These are phyloP conservation scores for Ophthalmolycus amberensis DNA, from an alignment of 2,113 vertebrate species.

Conservation along the genomic window DNA sequence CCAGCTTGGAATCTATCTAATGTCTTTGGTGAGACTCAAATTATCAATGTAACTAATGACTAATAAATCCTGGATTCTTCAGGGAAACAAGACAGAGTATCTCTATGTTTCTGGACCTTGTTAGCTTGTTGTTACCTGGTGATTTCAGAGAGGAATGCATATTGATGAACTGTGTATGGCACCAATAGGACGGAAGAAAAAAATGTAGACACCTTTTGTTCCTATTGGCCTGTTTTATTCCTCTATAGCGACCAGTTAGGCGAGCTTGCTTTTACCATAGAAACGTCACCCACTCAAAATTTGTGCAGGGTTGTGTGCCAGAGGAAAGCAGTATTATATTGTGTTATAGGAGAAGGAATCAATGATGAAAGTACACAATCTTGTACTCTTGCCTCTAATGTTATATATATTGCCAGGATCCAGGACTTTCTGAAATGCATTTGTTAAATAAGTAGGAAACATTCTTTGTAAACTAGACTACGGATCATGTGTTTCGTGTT, in stretches of 20 bases:
- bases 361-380: constrained; percentile 1
- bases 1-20: neutral
- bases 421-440: constrained; percentile 2
- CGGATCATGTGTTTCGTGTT: constrained; percentile 4
- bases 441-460: neutral
- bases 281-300: constrained; percentile 79
- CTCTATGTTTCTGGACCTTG: neutral
- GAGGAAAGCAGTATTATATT: constrained; percentile 17
- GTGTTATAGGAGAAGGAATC: neutral
- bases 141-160: constrained; percentile 20
- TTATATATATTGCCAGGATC: neutral
- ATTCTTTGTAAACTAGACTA: neutral
- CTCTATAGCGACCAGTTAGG: constrained; percentile 54
- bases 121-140: constrained; percentile 12
- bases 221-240: constrained; percentile 24
- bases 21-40: neutral
- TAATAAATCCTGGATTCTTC: neutral
- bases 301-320: constrained; percentile 63
- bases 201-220: constrained; percentile 16
- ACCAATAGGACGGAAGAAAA: constrained; percentile 5
- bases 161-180: neutral
- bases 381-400: neutral
- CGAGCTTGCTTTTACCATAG: constrained; percentile 71
- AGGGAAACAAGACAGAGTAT: neutral
- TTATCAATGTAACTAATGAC: neutral